Base-by-base conservation (phyloP, 2,888 invertebrate genomes). In the Keiferia lycopersicella region DNA sequence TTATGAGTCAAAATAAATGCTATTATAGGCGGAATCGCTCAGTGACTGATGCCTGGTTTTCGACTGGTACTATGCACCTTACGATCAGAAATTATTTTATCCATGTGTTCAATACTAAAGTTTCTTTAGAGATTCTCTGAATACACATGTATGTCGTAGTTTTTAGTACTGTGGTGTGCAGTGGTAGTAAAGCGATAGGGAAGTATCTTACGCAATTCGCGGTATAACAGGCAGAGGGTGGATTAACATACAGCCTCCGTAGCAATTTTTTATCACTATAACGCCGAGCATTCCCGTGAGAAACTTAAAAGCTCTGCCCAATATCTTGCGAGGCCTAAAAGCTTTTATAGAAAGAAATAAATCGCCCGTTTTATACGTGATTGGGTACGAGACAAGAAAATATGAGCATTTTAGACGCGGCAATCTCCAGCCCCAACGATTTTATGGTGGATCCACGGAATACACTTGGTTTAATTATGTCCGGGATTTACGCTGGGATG, bases 231-330 rank as follows among this genome's bases (percentile, higher is more conserved):
- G 57, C 34, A 34, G 34, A 4, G 57, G 39, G 10, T 57, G 45
- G 48, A 20, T 51, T 51, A 51, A 51, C 51, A 51, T 45, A 50
- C 18, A 38, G 41, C 38, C 57, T 20, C 16, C 58, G 18, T 30
- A 65, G 62, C 50, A 16, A 62, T 64, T 62, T 64, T 64, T 61
- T 64, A 64, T 57, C 61, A 18, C 61, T 26, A 56, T 61, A 59
- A 53, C 14, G 57, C 57, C 2, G 38, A 60, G 48, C 26, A 26
- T 30, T 61, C 64, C 57, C 61, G 20, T 61, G 64, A 57, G 61
- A 48, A 57, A 56, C 26, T 30, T 64, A 38, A 64, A 64, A 64
- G 56, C 61, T 56, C 48, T 26, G 30, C 12, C 26, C 26, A 53
- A 53, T 53, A 53, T 26, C 26, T 11, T 6, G 53, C 1, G 20